Evolutionary conservation across 1,140 invertebrate species (phyloP), one percentile per base, ranked within the genome.

Genomic region (Melipona quadrifasciata): DNA sequence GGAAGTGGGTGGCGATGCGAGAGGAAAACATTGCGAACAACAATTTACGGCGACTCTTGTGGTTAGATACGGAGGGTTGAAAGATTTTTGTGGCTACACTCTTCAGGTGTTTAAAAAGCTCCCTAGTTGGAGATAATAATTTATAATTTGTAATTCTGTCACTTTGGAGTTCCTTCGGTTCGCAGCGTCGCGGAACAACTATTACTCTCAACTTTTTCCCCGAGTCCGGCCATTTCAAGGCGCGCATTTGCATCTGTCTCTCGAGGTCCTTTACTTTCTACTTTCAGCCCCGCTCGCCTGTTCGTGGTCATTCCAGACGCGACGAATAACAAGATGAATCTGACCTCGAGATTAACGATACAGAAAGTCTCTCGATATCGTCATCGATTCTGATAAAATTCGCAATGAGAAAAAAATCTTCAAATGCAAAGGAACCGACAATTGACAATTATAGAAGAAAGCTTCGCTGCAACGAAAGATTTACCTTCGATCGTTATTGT

Each of bases 201-300:
- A 47, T 79, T 83, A 71, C 1, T 47, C 39, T 17, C 10, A 83
- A 83, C 51, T 83, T 83, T 83, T 61, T 76, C 39, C 27, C 31
- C 64, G 17, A 53, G 75, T 39, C 34, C 17, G 53, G 27, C 17
- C 34, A 1, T 57, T 67, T 27, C 58, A 16, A 67, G 58, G 21
- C 17, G 53, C 64, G 74, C 75, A 83, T 83, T 78, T 78, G 75
- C 82, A 83, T 83, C 78, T 53, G 55, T 78, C 55, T 58, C 75
- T 31, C 39, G 51, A 83, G 75, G 61, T 83, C 47, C 47, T 64
- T 64, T 61, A 71, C 75, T 79, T 78, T 78, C 53, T 34, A 58
- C 81, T 83, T 79, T 53, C 82, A 27, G 68, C 34, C 27, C 57
- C 34, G 61, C 64, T 61, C 47, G 19, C 19, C 71, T 78, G 51